Base-by-base conservation (phyloP, 2,797 vertebrate species). In the Hafferia zeledoni region DNA sequence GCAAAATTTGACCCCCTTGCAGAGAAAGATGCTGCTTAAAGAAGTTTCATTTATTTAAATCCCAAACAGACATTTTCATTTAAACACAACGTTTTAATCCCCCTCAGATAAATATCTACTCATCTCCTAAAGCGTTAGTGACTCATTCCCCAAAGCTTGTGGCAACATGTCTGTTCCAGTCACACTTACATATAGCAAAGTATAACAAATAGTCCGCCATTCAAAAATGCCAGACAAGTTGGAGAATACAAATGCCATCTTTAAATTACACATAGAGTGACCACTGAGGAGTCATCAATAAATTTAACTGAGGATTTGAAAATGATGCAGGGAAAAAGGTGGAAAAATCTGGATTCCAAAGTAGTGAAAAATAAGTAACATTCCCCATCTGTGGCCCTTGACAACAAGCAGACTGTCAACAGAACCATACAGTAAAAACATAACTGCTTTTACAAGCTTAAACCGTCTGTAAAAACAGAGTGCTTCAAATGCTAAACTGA, bases 321-420 rank as follows among this genome's bases (percentile, higher is more conserved):
- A 87, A 89, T 30, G 17, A 64, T 35, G 25, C 13, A 56, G 37
- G 39, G 22, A 78, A 94, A 84, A 86, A 56, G 22, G 53, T 27
- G 15, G 53, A 80, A 87, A 94, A 91, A 39, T 76, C n/a, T 79
- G 68, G 23, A 86, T 94, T 97, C 44, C 31, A 64, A 87, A 90
- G 17, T 11, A 91, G 46, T 57, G 65, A 83, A 80, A 94, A 93
- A 87, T 86, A 94, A 63, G 60, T 49, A 88, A 43, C 35, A 35
- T 70, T 87, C 77, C 90, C 91, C 52, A 92, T 95, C 94, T 94
- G 83, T 78, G 53, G 72, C 46, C 77, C 82, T 68, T 90, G 90
- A 95, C 83, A 94, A 92, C 50, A 88, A 88, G 47, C 93, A 96
- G 79, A 86, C 61, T 93, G 93, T 91, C 87, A 84, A 74, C 87